Evolutionary conservation across 2,113 vertebrate genomes (phyloP).

Genomic region (Lontra canadensis): DNA sequence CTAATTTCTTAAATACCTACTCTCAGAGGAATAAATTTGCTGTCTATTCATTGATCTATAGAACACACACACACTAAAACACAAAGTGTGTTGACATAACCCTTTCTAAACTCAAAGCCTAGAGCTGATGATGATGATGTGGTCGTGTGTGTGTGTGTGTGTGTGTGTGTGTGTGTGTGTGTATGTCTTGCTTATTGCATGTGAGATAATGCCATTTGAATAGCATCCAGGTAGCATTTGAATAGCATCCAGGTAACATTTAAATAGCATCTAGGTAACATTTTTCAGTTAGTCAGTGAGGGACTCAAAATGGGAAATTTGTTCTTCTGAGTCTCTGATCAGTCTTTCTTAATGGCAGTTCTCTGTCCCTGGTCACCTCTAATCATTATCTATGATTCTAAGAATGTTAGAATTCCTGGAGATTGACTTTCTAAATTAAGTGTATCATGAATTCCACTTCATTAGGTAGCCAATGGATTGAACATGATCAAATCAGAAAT

Average conservation of each 20-base stretch:
- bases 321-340: not conserved
- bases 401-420: not conserved
- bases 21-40: conserved; percentile 56
- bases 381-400: conserved; percentile 18
- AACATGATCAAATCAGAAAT: not conserved
- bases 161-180: not conserved
- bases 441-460: not conserved
- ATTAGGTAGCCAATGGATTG: not conserved
- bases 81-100: not conserved
- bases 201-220: not conserved
- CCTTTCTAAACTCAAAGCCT: not conserved
- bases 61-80: not conserved
- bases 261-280: not conserved
- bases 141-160: no score
- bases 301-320: not conserved
- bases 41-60: conserved; percentile 24
- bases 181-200: not conserved
- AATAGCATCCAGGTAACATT: not conserved
- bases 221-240: not conserved
- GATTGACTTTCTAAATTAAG: not conserved
- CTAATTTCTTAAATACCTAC: conserved; percentile 72
- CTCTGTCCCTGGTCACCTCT: not conserved
- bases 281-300: not conserved
- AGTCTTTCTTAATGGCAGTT: not conserved
- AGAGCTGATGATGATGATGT: not conserved